Percentiles rank a stretch among this genome's conserved stretches.
Conservation (phyloP, 2,888 invertebrate species). For the Griposia aprilina region DNA sequence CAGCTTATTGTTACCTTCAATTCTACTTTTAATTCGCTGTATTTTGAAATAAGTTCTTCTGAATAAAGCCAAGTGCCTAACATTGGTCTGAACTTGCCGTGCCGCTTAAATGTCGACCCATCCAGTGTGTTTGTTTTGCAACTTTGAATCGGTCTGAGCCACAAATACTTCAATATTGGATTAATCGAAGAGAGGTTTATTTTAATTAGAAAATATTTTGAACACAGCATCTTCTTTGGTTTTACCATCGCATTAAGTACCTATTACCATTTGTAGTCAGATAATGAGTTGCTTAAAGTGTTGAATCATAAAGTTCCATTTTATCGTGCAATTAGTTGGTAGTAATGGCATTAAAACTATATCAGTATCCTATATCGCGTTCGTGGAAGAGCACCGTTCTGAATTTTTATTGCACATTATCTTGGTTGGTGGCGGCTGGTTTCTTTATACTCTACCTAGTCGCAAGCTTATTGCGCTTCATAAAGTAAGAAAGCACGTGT, state of each 20-base stretch:
- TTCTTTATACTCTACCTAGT: conserved; percentile 75
- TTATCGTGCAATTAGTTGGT: conserved; percentile 73
- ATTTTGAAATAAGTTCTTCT: conserved; percentile 52
- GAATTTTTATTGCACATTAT: conserved; percentile 85
- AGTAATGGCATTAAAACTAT: conserved; percentile 74
- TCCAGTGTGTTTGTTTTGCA: conserved; percentile 35
- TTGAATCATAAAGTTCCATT: conserved; percentile 63
- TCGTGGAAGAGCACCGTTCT: conserved; percentile 78
- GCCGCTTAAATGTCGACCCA: conserved; percentile 30
- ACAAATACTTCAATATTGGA: conserved; percentile 35
- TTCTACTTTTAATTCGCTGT: conserved; percentile 64
- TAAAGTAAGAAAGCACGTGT: conserved; percentile 75
- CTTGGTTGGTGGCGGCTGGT: conserved; percentile 73
- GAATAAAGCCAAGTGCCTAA: conserved; percentile 39
- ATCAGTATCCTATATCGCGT: conserved; percentile 74
- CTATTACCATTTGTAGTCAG: conserved; percentile 2
- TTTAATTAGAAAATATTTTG: conserved; percentile 21
- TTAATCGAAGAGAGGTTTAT: conserved; percentile 30
- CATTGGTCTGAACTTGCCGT: conserved; percentile 25
- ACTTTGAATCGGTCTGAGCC: conserved; percentile 41
- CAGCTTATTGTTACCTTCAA: conserved; percentile 76
- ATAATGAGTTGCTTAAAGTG: conserved; percentile 30
- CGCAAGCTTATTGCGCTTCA: conserved; percentile 77
- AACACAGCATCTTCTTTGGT: not conserved
- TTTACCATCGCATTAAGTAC: not conserved